Percentiles rank a stretch among this genome's conserved stretches.
Conservation (phyloP, 2,888 invertebrate genomes). For the Digitonthophagus gazella region DNA sequence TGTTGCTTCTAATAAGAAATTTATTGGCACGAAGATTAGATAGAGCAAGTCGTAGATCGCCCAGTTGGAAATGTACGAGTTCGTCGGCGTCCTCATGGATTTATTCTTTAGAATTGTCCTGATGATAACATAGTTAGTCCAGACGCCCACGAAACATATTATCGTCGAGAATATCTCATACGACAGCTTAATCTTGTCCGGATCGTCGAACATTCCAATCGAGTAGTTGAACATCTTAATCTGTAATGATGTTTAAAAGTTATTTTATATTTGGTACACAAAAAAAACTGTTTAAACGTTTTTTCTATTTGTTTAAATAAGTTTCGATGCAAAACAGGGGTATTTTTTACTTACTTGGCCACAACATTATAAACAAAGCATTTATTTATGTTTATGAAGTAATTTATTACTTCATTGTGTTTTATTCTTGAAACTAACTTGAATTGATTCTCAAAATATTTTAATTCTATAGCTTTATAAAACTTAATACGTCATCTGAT, state of each 20-base stretch:
- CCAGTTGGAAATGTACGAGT: conserved; percentile 28
- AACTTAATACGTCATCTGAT: too few relatives aligned
- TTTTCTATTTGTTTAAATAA: too few relatives aligned
- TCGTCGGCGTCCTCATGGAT: conserved; percentile 27
- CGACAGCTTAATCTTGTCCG: conserved; percentile 14
- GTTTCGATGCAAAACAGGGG: background rate
- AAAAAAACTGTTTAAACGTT: too few relatives aligned
- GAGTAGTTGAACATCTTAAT: conserved; percentile 10
- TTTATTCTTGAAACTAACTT: background rate
- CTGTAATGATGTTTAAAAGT: background rate
- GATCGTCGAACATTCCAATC: conserved; percentile 1
- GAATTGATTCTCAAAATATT: background rate
- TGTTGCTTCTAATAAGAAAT: conserved; percentile 21
- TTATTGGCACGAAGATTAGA: conserved; percentile 25
- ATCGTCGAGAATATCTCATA: conserved; percentile 27
- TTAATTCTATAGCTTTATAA: too few relatives aligned
- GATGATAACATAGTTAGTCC: conserved; percentile 27
- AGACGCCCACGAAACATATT: conserved; percentile 26
- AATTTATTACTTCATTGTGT: background rate
- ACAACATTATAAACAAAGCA: background rate
- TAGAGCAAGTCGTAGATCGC: conserved; percentile 27
- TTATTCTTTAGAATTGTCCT: conserved; percentile 27
- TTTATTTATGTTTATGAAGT: background rate
- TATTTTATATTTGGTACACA: too few relatives aligned
- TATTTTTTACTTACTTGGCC: background rate